phyloP scores from a whole-genome alignment of 2,797 vertebrate genomes.

The Sphaeramia orbicularis region DNA sequence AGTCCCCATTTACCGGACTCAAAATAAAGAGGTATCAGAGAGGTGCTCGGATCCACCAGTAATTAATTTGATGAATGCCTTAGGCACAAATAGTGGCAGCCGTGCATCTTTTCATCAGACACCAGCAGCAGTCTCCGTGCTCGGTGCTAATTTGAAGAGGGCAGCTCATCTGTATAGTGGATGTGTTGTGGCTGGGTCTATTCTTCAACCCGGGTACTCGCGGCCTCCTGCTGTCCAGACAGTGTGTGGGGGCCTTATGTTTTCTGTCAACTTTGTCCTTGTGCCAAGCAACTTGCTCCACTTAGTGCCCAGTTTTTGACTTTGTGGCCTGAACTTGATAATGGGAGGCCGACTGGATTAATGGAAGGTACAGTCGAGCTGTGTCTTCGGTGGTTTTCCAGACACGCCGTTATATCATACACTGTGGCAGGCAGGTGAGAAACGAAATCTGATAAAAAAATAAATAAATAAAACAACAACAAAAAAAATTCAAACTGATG shows the following conservation, averaged over 20 bases:
- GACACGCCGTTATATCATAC: conserved; percentile 33
- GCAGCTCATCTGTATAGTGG: conserved; percentile 90
- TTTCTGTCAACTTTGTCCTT: conserved; percentile 89
- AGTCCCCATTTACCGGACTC: conserved; percentile 97
- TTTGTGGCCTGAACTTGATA: conserved; percentile 84
- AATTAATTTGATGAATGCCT: conserved; percentile 99
- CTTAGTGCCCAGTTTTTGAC: conserved; percentile 85
- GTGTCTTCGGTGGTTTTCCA: conserved; percentile 49
- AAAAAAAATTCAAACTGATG: conserved; percentile 35
- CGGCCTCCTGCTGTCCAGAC: conserved; percentile 79
- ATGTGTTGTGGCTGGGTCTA: conserved; percentile 81
- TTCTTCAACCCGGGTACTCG: conserved; percentile 85
- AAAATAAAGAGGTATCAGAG: conserved; percentile 98
- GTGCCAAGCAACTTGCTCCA: conserved; percentile 85
- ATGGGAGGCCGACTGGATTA: conserved; percentile 75
- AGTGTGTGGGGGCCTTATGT: conserved; percentile 76
- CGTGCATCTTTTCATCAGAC: conserved; percentile 90
- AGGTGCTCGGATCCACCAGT: conserved; percentile 92
- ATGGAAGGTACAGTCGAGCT: conserved; percentile 61
- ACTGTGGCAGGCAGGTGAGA: conserved; percentile 33
- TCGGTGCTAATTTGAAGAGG: conserved; percentile 89
- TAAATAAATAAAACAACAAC: background rate
- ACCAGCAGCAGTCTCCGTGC: conserved; percentile 81
- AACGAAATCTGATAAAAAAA: conserved; percentile 40
- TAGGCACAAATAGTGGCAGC: conserved; percentile 87